phyloP scores from a whole-genome alignment of 2,888 invertebrate genomes.

The Aspidiotus rigidus region DNA sequence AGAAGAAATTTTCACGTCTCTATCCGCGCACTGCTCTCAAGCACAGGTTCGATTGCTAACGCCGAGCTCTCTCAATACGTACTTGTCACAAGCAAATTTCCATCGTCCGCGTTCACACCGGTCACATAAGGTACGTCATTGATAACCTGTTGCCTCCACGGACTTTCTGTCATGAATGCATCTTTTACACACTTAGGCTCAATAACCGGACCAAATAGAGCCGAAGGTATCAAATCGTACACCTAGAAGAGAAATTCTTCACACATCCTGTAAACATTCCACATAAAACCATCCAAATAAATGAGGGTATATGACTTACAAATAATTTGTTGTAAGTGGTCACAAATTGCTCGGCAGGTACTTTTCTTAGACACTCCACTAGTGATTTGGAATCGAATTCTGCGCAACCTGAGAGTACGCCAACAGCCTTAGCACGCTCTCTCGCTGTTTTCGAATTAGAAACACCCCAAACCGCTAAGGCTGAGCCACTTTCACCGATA shows the following conservation, averaged over 20 bases:
- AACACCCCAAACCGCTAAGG: background rate
- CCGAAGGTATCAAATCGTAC: background rate
- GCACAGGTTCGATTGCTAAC: no score
- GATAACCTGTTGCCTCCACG: background rate
- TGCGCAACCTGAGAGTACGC: background rate
- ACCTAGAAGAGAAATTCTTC: no score
- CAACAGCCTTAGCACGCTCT: background rate
- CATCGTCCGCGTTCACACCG: background rate
- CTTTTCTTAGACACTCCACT: constrained; percentile 1
- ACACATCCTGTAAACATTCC: no score
- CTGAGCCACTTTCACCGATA: constrained; percentile 1
- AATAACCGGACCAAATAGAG: background rate
- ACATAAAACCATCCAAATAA: no score
- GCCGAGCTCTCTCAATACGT: no score
- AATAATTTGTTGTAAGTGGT: background rate
- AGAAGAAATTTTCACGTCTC: no score
- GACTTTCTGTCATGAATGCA: background rate
- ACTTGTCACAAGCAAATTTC: background rate
- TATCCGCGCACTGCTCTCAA: no score
- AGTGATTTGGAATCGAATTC: background rate
- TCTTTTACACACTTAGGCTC: background rate
- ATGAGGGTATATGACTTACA: no score
- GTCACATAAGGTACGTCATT: background rate
- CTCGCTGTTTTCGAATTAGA: background rate
- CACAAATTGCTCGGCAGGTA: constrained; percentile 9